Percentiles rank a stretch among this genome's conserved stretches.
Evolutionary conservation across 2,797 vertebrate genomes (phyloP).

Genomic region (Tarsius wallacei): DNA sequence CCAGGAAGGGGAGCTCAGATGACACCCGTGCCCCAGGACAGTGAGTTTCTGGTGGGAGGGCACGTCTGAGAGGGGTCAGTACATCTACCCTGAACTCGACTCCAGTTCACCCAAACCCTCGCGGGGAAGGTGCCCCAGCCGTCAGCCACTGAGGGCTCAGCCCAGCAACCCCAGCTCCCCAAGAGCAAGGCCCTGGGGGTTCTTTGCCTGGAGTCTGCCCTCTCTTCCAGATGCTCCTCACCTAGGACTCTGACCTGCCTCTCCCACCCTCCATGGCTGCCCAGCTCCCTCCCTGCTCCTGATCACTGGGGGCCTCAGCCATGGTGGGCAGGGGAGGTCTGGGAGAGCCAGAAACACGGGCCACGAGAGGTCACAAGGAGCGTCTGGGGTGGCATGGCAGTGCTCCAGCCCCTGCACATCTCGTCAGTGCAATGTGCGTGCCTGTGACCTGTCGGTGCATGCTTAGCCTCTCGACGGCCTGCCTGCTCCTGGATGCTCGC

Average conservation of each 20-base stretch:
- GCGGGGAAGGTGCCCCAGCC: neutral
- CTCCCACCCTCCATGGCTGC: neutral
- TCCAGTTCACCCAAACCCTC: neutral
- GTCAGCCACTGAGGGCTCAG: neutral
- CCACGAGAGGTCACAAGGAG: neutral
- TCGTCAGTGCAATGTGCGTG: fast-evolving
- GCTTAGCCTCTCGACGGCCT: neutral
- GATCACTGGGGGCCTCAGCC: neutral
- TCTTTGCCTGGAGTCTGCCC: neutral
- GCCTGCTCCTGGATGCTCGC: neutral
- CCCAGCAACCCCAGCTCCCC: neutral
- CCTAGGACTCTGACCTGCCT: neutral
- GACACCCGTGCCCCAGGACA: neutral
- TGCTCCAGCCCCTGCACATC: neutral
- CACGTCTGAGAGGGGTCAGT: fast-evolving
- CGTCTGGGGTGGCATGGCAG: neutral
- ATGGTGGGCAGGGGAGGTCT: neutral
- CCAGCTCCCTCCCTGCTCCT: neutral
- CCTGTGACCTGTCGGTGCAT: neutral
- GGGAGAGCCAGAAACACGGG: neutral
- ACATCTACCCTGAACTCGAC: neutral
- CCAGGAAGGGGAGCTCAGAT: neutral
- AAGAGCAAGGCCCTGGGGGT: neutral
- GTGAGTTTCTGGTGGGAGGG: neutral
- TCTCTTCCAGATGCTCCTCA: neutral